Percentiles rank a stretch among this genome's conserved stretches.
Evolutionary conservation across 2,888 invertebrate species (phyloP).

Genomic region (Drosophila helvetica): DNA sequence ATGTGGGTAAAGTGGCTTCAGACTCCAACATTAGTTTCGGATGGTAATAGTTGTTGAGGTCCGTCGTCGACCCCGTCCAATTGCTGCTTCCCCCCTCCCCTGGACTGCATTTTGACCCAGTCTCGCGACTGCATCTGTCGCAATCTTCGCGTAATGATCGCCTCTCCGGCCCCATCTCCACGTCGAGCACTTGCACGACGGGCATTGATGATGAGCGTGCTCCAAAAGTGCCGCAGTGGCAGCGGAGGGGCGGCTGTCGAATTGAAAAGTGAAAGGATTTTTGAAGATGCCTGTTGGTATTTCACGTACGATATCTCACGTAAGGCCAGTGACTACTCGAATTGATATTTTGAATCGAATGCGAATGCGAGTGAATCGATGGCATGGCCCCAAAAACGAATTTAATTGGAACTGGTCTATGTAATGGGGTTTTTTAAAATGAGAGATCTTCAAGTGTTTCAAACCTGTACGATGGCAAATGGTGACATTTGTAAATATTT

Average conservation of each 20-base stretch:
- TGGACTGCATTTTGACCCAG: slow-evolving; percentile 21
- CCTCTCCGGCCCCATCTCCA: slow-evolving; percentile 23
- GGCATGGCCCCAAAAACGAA: slow-evolving; percentile 13
- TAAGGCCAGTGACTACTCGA: slow-evolving; percentile 49
- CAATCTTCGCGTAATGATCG: slow-evolving; percentile 67
- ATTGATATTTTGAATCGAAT: background rate
- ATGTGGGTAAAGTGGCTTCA: slow-evolving; percentile 50
- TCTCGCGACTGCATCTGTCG: slow-evolving; percentile 43
- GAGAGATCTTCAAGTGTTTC: slow-evolving; percentile 18
- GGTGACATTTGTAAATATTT: slow-evolving; percentile 2
- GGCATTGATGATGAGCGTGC: slow-evolving; percentile 45
- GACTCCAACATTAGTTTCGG: slow-evolving; percentile 14
- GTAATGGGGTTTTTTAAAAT: slow-evolving; percentile 9
- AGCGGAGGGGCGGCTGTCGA: slow-evolving; percentile 19
- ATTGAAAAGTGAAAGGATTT: slow-evolving; percentile 75
- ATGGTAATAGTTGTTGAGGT: slow-evolving; percentile 30
- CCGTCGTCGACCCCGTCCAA: slow-evolving; percentile 14
- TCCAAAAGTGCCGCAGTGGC: slow-evolving; percentile 43
- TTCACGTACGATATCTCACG: slow-evolving; percentile 12
- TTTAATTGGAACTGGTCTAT: slow-evolving; percentile 41
- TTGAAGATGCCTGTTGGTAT: slow-evolving; percentile 41
- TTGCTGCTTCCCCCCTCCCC: slow-evolving; percentile 1
- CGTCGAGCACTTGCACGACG: slow-evolving; percentile 40
- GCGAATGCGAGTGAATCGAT: background rate
- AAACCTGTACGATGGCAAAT: slow-evolving; percentile 6